A percentile compares a stretch with the other conserved stretches of the same genome.
phyloP scores from a whole-genome alignment of 2,888 invertebrate species.

The Cacoxenus indagator region DNA sequence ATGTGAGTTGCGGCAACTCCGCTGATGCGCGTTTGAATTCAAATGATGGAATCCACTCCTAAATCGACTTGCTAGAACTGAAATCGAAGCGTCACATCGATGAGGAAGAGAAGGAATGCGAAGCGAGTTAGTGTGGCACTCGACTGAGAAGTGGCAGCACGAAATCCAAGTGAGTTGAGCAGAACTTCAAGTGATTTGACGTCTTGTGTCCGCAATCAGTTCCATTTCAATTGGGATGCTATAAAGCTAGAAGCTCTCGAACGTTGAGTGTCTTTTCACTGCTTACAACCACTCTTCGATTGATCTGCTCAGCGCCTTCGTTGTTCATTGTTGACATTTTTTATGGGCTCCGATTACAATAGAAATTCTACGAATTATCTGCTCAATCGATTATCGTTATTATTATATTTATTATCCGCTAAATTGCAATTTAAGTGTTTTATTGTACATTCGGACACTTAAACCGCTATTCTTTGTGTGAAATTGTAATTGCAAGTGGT shows the following conservation, averaged over 20 bases:
- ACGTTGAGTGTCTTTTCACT: neutral
- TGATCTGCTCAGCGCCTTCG: neutral
- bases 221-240: neutral
- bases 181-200: slow-evolving; percentile 1
- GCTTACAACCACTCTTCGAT: neutral
- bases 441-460: neutral
- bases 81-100: neutral
- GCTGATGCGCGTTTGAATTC: slow-evolving; percentile 20
- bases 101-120: neutral
- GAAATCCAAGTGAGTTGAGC: neutral
- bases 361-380: slow-evolving; percentile 20
- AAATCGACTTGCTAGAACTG: slow-evolving; percentile 1
- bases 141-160: neutral
- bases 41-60: slow-evolving; percentile 16
- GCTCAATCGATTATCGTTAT: neutral
- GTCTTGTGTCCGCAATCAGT: neutral
- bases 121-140: slow-evolving; percentile 1
- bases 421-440: neutral
- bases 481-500: neutral
- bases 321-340: slow-evolving; percentile 42
- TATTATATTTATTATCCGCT: neutral
- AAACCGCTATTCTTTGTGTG: neutral
- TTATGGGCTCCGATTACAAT: slow-evolving; percentile 61
- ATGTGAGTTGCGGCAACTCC: neutral
- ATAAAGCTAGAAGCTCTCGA: neutral